A percentile compares a stretch with the other conserved stretches of the same genome.
Conservation (phyloP, 2,113 vertebrate species). For the Raja brachyura region DNA sequence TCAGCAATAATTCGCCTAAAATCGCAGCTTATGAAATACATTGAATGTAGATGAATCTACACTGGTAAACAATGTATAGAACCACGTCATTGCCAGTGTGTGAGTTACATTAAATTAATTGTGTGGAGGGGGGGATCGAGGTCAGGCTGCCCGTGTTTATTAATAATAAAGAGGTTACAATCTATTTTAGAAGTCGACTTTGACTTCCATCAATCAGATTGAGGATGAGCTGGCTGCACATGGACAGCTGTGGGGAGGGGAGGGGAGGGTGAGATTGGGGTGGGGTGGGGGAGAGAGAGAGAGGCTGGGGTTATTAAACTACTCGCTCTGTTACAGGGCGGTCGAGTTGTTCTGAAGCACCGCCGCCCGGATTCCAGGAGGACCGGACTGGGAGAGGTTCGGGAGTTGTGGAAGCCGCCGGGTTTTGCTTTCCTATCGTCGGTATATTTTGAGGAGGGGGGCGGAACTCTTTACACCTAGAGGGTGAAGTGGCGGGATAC, state of each 20-base stretch:
- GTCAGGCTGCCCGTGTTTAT: not conserved
- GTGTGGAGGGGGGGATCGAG: not conserved
- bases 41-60: no score
- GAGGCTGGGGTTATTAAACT: not conserved
- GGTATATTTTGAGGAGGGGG: not conserved
- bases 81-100: not conserved
- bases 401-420: not conserved
- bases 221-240: not conserved
- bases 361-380: not conserved
- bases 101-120: not conserved
- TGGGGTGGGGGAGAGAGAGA: no score
- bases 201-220: not conserved
- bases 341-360: not conserved
- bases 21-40: no score
- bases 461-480: not conserved
- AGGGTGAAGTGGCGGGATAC: not conserved
- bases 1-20: no score
- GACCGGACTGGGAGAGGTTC: not conserved
- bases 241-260: not conserved
- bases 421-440: slow-evolving; percentile 3
- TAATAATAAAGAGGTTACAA: slow-evolving; percentile 27
- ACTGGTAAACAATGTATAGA: no score
- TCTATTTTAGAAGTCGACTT: not conserved
- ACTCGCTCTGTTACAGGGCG: not conserved
- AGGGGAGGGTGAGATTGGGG: no score